Evolutionary conservation across 2,797 vertebrate genomes (phyloP).

Genomic region (Melanogrammus aeglefinus): DNA sequence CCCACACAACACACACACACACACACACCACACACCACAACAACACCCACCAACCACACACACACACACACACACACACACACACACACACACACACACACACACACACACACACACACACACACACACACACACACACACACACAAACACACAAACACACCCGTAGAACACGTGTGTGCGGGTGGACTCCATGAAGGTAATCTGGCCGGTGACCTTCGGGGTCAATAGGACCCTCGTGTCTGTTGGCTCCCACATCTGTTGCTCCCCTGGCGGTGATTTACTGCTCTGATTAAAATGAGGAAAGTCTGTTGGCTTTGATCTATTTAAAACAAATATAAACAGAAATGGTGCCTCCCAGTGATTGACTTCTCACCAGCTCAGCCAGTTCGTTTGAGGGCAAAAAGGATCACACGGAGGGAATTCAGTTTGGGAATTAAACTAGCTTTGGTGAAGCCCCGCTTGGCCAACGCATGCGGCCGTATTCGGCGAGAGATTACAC

Average conservation of each 20-base stretch:
- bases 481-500: too few relatives aligned
- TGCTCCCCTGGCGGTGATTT: background rate
- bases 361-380: background rate
- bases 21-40: constrained; percentile 4
- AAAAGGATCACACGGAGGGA: background rate
- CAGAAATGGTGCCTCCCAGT: background rate
- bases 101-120: constrained; percentile 5
- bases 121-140: background rate
- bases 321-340: background rate
- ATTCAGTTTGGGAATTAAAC: background rate
- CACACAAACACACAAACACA: constrained; percentile 10
- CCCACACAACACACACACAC: constrained; percentile 5
- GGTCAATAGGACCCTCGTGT: background rate
- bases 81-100: constrained; percentile 2
- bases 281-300: background rate
- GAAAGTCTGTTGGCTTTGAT: background rate
- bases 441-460: background rate
- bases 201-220: background rate
- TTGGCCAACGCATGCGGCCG: too few relatives aligned
- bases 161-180: background rate
- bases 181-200: background rate
- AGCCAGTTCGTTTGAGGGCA: background rate
- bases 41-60: too few relatives aligned
- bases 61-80: constrained; percentile 6
- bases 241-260: constrained; percentile 3